These are phyloP conservation scores for Drosophila sturtevanti DNA, from an alignment of 1,140 invertebrate species.

Conservation along the genomic window DNA sequence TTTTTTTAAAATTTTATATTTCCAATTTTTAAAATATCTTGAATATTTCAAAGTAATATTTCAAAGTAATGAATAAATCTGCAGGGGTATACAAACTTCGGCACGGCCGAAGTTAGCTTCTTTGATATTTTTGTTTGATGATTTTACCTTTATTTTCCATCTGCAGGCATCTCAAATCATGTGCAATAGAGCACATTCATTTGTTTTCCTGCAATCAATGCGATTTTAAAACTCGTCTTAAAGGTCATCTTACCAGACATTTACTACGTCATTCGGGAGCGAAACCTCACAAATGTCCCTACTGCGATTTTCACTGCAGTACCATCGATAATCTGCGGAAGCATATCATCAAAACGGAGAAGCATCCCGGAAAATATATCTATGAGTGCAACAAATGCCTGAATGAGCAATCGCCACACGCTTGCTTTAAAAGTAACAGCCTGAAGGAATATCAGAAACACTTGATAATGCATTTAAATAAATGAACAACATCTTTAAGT, in stretches of 20 bases:
- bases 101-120: no score
- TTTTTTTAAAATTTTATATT: no score
- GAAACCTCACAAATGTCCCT: constrained; percentile 93
- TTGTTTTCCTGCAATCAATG: constrained; percentile 86
- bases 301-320: constrained; percentile 91
- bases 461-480: constrained; percentile 33
- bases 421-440: constrained; percentile 62
- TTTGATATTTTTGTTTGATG: no score
- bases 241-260: constrained; percentile 90
- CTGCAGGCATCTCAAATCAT: constrained; percentile 59
- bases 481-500: not conserved
- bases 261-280: constrained; percentile 89
- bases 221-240: constrained; percentile 86
- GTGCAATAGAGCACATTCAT: constrained; percentile 55
- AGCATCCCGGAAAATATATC: constrained; percentile 89
- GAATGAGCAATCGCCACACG: constrained; percentile 26
- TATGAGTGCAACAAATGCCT: constrained; percentile 89
- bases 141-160: not conserved
- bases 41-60: no score
- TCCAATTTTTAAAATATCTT: no score
- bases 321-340: constrained; percentile 93
- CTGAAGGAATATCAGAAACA: constrained; percentile 62
- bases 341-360: constrained; percentile 90
- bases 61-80: no score
- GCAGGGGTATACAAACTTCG: no score